Percentiles rank a stretch among this genome's conserved stretches.
These are phyloP conservation scores for Bombus confusus DNA, from an alignment of 1,140 invertebrate species.

Conservation along the genomic window DNA sequence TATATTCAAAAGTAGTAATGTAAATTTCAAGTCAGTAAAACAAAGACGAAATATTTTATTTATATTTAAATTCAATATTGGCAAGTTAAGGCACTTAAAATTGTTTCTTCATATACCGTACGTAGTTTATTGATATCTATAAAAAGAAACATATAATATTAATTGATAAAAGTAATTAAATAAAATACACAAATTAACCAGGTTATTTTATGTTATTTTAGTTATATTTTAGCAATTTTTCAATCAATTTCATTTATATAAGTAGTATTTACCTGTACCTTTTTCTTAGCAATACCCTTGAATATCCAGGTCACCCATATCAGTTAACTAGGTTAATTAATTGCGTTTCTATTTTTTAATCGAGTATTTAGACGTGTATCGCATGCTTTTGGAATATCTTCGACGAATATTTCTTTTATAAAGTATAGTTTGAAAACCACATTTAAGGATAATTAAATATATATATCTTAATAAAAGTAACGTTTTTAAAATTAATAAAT, in stretches of 20 bases:
- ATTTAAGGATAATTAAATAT: neutral
- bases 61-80: neutral
- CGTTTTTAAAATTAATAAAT: too few species aligned
- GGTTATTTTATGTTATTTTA: too few species aligned
- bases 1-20: neutral
- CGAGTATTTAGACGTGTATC: slow-evolving; percentile 48
- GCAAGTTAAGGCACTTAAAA: neutral
- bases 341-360: slow-evolving; percentile 66
- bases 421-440: neutral
- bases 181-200: too few species aligned
- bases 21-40: neutral
- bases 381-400: neutral
- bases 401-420: neutral
- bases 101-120: too few species aligned
- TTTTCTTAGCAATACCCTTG: slow-evolving; percentile 61
- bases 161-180: too few species aligned
- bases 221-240: neutral
- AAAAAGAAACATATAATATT: too few species aligned
- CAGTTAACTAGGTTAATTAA: slow-evolving; percentile 74
- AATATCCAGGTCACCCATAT: slow-evolving; percentile 70
- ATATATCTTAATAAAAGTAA: neutral
- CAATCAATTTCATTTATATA: neutral
- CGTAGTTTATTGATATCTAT: too few species aligned
- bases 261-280: slow-evolving; percentile 25
- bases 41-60: neutral